Evolutionary conservation across 2,888 invertebrate genomes (phyloP), one percentile per base, ranked within the genome.

Genomic region (Drosophila prostipennis): DNA sequence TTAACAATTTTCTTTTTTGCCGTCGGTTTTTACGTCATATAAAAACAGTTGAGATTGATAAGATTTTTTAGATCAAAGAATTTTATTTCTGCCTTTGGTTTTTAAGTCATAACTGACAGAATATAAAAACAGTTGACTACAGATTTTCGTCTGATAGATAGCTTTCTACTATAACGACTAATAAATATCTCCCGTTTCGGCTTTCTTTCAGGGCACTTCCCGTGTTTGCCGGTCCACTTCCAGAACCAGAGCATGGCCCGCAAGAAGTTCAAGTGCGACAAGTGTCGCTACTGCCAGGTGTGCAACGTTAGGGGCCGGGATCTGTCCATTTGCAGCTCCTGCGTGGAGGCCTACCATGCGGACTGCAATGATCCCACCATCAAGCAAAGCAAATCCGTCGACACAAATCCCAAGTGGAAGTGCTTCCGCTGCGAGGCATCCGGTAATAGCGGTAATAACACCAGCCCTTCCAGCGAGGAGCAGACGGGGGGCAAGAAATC

Each of bases 311-410:
- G 39, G 8, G 91, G 96, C 95, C 95, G 95, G 60, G 93, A 94
- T 32, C 92, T 97, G 84, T 93, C 96, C 37, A 96, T 96, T 45
- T 98, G 98, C 92, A 95, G 95, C 79, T 94, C 94, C 36, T 98
- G 98, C 91, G 96, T 96, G 46, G 96, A 97, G 91, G 96, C 96
- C 5, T 98, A 96, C 90, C 98, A 98, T 91, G 93, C 95, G 71
- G 92, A 93, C 36, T 98, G 98, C 88, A 98, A 97, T 87, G 92
- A 94, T 37, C 97, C 97, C 5, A 93, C 94, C 45, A 93, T 96
- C 23, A 58, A 58, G 72, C 91, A 93, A 5, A 94, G 94, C 23
- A 76, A 93, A 93, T 73, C 86, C 92, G 74, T 79, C 91, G 45
- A 93, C 88, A 13, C 16, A 2, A 40, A 59, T 42, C 92, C 93